Base-by-base conservation (phyloP, 1,140 invertebrate species). In the Temnothorax longispinosus region DNA sequence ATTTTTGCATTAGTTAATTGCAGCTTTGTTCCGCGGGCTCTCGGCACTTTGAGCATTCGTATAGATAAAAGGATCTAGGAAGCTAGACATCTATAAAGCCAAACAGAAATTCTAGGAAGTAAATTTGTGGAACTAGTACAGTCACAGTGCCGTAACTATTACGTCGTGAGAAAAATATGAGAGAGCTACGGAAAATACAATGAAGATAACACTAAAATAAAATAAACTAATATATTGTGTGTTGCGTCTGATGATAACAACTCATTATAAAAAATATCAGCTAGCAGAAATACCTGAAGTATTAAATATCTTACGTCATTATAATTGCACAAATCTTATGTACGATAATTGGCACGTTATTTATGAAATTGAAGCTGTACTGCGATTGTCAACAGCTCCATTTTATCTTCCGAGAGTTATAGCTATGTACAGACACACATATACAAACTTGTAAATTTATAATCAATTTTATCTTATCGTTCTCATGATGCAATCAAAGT, bases 1-100 rank as follows among this genome's bases (percentile, higher is more conserved):
- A 84, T 82, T 82, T 72, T 82, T 82, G 65, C 78, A 82, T 72
- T 82, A 58, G 56, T 85, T 77, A 76, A 85, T 85, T 78, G 56
- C 58, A 85, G 32, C 82, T 85, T 85, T 85, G 41, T 77, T 27
- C 38, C 44, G 7, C 21, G 27, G 27, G 4, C 15, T 21, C 50
- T 15, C 21, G 67, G 27, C 13, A n/a, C 15, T 35, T 67, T 7
- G 35, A 72, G 0, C 27, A 58, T n/a, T 72, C 27, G 10, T 21
- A n/a, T 21, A n/a, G 27, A 47, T 58, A 38, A 47, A 58, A 74
- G 15, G 2, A 38, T 32, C 47, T 50, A 18, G 18, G 27, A 35
- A 41, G 35, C 74, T 67, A 21, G 21, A 3, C 27, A 32, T 82
- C 18, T 47, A 11, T 44, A 47, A 15, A 5, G 7, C 15, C 18